Conservation (phyloP, 64 coral and sea anemone genomes). For the Stichodactyla helianthus region DNA sequence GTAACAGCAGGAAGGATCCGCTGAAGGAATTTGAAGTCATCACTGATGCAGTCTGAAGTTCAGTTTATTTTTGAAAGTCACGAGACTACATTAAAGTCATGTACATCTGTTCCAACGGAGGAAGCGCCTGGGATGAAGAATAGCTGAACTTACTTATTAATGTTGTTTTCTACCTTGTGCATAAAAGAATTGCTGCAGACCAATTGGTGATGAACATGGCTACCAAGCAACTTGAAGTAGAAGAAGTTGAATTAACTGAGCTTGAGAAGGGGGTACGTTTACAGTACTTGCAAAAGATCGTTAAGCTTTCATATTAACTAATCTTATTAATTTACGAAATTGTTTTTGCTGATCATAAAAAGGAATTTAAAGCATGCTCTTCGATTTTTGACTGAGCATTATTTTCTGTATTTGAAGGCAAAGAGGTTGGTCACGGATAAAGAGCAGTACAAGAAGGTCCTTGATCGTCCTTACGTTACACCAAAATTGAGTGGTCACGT, state of each 20-base stretch:
- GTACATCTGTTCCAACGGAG: neutral
- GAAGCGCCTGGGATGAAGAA: neutral
- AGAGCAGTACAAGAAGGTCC: constrained; percentile 60
- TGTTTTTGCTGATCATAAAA: neutral
- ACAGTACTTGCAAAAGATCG: neutral
- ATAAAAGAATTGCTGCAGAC: constrained; percentile 25
- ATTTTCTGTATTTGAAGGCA: constrained; percentile 20
- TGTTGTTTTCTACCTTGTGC: constrained; percentile 24
- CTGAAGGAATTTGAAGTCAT: neutral
- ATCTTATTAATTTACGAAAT: neutral
- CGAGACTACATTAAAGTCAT: neutral
- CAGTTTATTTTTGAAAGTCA: neutral
- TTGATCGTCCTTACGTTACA: constrained; percentile 52
- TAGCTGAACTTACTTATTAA: neutral
- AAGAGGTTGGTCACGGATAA: constrained; percentile 32
- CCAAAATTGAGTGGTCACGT: constrained; percentile 22
- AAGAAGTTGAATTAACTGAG: neutral
- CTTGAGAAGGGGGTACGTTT: neutral
- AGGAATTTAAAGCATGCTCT: neutral
- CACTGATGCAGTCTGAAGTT: neutral
- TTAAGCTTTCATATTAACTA: neutral
- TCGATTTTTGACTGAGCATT: neutral
- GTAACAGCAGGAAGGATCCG: neutral
- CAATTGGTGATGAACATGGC: constrained; percentile 47
- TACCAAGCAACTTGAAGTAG: constrained; percentile 1